Percentiles rank a stretch among this genome's conserved stretches.
phyloP scores from a whole-genome alignment of 2,113 vertebrate species.

The Leucoraja erinaceus region DNA sequence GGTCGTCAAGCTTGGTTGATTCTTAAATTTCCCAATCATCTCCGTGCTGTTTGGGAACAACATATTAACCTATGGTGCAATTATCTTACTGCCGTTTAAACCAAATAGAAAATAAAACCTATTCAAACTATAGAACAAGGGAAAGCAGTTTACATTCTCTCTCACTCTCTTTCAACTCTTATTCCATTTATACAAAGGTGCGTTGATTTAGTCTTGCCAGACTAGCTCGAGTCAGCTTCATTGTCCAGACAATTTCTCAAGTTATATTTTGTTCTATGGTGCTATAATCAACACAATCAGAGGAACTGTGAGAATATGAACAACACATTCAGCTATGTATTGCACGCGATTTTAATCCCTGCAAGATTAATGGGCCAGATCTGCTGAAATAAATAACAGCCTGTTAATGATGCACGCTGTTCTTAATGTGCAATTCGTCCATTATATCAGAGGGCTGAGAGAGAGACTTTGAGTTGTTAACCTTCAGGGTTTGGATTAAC shows the following conservation, averaged over 20 bases:
- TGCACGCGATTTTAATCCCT: neutral
- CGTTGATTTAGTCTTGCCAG: neutral
- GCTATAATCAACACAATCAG: neutral
- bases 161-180: neutral
- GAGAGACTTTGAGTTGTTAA: neutral
- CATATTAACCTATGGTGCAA: neutral
- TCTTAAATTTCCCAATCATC: no score
- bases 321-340: neutral
- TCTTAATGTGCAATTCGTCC: neutral
- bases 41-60: no score
- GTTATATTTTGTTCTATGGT: neutral
- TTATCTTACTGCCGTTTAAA: neutral
- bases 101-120: neutral
- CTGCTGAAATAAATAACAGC: neutral
- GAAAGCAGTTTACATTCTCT: neutral
- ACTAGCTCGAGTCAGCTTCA: neutral
- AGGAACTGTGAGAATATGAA: neutral
- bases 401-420: neutral
- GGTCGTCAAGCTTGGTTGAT: no score
- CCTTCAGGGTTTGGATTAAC: neutral
- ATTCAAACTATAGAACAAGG: neutral
- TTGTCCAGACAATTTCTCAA: neutral
- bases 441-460: neutral
- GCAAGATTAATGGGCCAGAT: constrained; percentile 19
- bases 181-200: neutral